These are phyloP conservation scores for Calliopum simillimum DNA, from an alignment of 2,888 invertebrate genomes.

Conservation along the genomic window DNA sequence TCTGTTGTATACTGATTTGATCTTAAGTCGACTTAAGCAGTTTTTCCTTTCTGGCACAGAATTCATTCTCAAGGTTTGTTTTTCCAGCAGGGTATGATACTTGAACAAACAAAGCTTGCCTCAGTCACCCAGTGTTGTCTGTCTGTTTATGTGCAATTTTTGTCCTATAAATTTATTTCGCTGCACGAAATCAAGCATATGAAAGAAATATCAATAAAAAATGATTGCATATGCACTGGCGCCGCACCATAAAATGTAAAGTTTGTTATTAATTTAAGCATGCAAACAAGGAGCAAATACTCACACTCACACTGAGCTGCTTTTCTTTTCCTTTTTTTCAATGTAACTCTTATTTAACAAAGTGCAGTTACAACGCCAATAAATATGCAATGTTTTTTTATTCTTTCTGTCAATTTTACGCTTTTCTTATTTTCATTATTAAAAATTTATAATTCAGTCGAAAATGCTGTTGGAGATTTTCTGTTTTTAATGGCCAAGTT, in stretches of 20 bases:
- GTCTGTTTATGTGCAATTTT: too few species aligned
- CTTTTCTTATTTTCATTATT: neutral
- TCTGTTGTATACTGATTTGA: too few species aligned
- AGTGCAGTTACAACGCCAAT: neutral
- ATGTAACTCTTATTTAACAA: neutral
- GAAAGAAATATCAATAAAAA: slow-evolving; percentile 27
- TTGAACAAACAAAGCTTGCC: too few species aligned
- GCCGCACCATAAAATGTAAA: slow-evolving; percentile 9
- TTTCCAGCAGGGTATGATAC: too few species aligned
- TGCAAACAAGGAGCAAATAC: slow-evolving; percentile 12
- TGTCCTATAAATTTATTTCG: too few species aligned
- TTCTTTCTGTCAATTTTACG: neutral
- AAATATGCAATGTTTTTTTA: slow-evolving; percentile 15
- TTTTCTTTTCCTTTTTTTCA: too few species aligned
- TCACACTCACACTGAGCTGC: neutral
- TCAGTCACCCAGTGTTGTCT: too few species aligned
- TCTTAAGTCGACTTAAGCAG: too few species aligned
- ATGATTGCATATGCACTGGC: slow-evolving; percentile 23
- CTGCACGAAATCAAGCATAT: slow-evolving; percentile 10
- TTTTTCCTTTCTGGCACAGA: too few species aligned
- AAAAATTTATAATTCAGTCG: slow-evolving; percentile 17
- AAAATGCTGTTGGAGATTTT: slow-evolving; percentile 17
- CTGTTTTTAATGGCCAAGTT: slow-evolving; percentile 28
- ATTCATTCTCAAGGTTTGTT: too few species aligned
- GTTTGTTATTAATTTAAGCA: slow-evolving; percentile 26